Base-by-base conservation (phyloP, 2,113 vertebrate genomes). In the Sturnira hondurensis region DNA sequence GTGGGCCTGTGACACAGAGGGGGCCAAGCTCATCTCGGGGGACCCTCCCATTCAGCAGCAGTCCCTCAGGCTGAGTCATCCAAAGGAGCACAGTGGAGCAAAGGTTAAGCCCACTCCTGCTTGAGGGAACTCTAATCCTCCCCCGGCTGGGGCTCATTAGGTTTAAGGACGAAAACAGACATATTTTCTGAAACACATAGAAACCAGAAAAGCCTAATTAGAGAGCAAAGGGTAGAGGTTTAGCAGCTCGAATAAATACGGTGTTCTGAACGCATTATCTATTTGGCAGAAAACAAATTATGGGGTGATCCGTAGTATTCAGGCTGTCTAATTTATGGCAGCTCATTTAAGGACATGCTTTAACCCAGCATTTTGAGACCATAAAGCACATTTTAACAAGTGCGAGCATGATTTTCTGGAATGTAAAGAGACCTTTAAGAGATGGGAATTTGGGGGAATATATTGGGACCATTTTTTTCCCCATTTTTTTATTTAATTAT, bases 201-300 rank as follows among this genome's bases (percentile, higher is more conserved):
- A 89, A 97, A 97, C 97, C 98, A 98, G 98, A 98, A 98, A 96
- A 90, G 85, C 97, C 96, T 98, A 98, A 98, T 95, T 87, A 98
- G 91, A 97, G 95, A 98, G 96, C 97, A 98, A 97, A 98, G 96
- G 97, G 97, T 97, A 97, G 97, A 97, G 96, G 97, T 97, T 97
- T 86, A 61, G 82, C 93, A 95, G 97, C 96, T 97, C 96, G 97
- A 97, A 61, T 73, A 93, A 95, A 95, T 98, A 98, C 92, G 93
- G 98, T 98, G 92, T 98, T 91, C 93, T 93, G 98, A 96, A 98
- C 86, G 95, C 91, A 97, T 96, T 98, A 97, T 96, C 84, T 96
- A 68, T 96, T 93, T 96, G 87, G 95, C 95, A 93, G 70, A 96
- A 95, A 98, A 96, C 96, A 98, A 98, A 97, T 97, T 97, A 97